Evolutionary conservation across 2,113 vertebrate species (phyloP), one percentile per base, ranked within the genome.

Genomic region (Boleophthalmus pectinirostris): DNA sequence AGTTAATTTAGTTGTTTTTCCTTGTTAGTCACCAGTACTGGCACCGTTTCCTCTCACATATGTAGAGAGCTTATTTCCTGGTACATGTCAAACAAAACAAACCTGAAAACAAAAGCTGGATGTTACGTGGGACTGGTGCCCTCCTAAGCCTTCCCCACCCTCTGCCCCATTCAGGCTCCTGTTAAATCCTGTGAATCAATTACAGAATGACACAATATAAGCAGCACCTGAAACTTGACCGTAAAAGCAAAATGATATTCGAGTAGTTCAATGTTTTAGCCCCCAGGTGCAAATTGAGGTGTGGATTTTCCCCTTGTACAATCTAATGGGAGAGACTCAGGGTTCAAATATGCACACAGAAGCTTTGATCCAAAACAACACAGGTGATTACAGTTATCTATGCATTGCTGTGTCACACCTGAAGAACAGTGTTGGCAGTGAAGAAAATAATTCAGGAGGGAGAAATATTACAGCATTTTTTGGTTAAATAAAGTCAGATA

Each of bases 51-150:
- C 90, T 81, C 79, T 86, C 82, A 77, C 83, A 69, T 85, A 85
- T 82, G 85, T 80, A 85, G 84, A 81, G 85, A 80, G 16, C 67
- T 11, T 69, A 76, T 74, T 93, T 93, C 91, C 91, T 93, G 90
- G 81, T 75, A 54, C 83, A 77, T 79, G 85, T 89, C 87, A 82
- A 86, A 89, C 81, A 82, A 79, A 24, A 73, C 82, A 43, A 68
- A 58, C 1, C 76, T 80, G 88, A 77, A 92, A 91, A 93, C 92
- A 93, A 94, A 93, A 92, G 91, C 90, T 92, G 92, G 92, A 93
- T 94, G 63, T 94, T 92, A 79, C 84, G 87, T 88, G 71, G 66
- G 66, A 53, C 35, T 66, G 75, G 79, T 86, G 82, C 88, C 81
- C 82, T 88, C 76, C 33, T 3, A 79, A 81, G 61, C 0, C 29